phyloP scores from a whole-genome alignment of 2,888 invertebrate species.

The Hecatera dysodea region DNA sequence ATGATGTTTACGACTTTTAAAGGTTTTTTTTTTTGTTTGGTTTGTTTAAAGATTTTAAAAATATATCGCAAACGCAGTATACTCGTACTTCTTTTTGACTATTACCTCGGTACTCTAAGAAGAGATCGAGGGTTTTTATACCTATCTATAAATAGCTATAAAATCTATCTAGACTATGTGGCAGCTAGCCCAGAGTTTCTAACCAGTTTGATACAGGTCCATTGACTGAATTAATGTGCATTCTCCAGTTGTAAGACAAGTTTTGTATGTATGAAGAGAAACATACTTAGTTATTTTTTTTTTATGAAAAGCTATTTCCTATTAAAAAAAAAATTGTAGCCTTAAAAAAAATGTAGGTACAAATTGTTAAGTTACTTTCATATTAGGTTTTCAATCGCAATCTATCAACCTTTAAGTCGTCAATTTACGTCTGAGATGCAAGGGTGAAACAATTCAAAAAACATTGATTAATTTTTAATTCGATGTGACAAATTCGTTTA shows the following conservation, averaged over 20 bases:
- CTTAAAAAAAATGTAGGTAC: too few species aligned
- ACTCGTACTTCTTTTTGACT: background rate
- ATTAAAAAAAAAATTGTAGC: background rate
- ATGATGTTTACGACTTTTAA: too few species aligned
- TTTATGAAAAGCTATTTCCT: background rate
- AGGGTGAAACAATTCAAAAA: too few species aligned
- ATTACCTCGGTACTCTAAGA: background rate
- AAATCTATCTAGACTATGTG: constrained; percentile 18
- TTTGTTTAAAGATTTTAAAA: background rate
- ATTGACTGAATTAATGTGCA: constrained; percentile 42
- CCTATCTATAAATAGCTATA: constrained; percentile 3
- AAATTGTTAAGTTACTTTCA: too few species aligned
- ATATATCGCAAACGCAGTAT: background rate
- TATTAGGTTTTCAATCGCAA: too few species aligned
- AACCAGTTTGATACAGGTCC: constrained; percentile 52
- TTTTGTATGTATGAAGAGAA: constrained; percentile 18
- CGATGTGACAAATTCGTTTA: background rate
- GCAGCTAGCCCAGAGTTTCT: constrained; percentile 44
- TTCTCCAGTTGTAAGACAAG: constrained; percentile 11
- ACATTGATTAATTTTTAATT: background rate
- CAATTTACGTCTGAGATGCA: too few species aligned
- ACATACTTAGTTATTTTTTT: background rate
- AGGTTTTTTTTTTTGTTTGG: too few species aligned
- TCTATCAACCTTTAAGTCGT: too few species aligned
- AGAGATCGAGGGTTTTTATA: background rate